These are phyloP conservation scores for Pionites leucogaster DNA, from an alignment of 2,113 vertebrate genomes.

Conservation along the genomic window DNA sequence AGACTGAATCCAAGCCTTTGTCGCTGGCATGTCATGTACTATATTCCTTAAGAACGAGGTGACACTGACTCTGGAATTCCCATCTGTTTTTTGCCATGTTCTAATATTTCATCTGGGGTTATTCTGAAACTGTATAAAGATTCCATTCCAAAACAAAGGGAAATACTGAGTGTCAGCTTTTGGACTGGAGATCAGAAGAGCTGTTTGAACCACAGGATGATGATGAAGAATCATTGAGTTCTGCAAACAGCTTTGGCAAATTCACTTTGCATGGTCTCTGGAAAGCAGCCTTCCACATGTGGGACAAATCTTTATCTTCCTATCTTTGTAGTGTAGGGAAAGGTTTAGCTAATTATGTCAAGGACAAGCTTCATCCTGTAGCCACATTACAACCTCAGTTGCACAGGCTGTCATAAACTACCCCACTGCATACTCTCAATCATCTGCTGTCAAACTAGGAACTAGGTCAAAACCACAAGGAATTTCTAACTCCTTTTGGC, in stretches of 20 bases:
- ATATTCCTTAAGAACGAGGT: slow-evolving; percentile 30
- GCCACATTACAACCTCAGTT: neutral
- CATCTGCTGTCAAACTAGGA: slow-evolving; percentile 26
- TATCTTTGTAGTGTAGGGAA: neutral
- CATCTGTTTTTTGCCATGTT: neutral
- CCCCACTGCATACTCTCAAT: neutral
- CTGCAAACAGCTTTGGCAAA: slow-evolving; percentile 14
- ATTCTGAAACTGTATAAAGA: slow-evolving; percentile 19
- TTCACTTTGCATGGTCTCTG: neutral
- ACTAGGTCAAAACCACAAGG: slow-evolving; percentile 51
- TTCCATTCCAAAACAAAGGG: neutral
- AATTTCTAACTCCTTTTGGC: slow-evolving; percentile 31
- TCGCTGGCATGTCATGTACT: neutral
- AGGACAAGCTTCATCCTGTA: neutral
- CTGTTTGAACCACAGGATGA: slow-evolving; percentile 9
- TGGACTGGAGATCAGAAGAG: slow-evolving; percentile 45
- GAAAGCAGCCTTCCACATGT: slow-evolving; percentile 29
- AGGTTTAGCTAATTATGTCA: neutral
- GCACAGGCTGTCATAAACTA: neutral
- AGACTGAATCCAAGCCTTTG: neutral
- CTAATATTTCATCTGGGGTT: slow-evolving; percentile 8
- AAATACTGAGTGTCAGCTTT: neutral
- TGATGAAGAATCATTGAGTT: slow-evolving; percentile 14
- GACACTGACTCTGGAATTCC: slow-evolving; percentile 9
- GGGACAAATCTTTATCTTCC: slow-evolving; percentile 29